These are phyloP conservation scores for Tethea ocularis DNA, from an alignment of 2,888 invertebrate species.

Conservation along the genomic window DNA sequence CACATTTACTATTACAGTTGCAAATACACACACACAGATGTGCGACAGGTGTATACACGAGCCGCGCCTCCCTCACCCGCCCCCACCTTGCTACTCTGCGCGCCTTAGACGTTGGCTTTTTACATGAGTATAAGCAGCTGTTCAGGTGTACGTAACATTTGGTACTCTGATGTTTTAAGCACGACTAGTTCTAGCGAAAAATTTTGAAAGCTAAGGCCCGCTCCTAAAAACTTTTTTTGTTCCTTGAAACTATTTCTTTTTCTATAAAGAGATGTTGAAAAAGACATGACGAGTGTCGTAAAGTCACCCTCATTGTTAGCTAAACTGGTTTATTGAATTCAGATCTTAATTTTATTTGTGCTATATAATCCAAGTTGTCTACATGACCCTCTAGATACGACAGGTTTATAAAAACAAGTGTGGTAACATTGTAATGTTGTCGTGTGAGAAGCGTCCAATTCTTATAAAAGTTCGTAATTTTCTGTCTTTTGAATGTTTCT, in stretches of 20 bases:
- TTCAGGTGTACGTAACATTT: slow-evolving; percentile 59
- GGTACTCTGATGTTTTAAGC: slow-evolving; percentile 23
- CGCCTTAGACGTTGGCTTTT: slow-evolving; percentile 83
- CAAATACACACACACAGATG: slow-evolving; percentile 46
- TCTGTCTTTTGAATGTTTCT: slow-evolving; percentile 38
- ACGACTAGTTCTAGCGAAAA: not conserved
- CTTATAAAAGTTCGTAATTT: slow-evolving; percentile 30
- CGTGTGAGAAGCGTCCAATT: slow-evolving; percentile 52
- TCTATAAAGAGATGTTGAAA: not conserved
- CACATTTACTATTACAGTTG: slow-evolving; percentile 50
- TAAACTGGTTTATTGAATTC: slow-evolving; percentile 40
- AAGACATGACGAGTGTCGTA: not conserved
- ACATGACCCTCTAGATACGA: slow-evolving; percentile 40
- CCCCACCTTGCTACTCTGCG: slow-evolving; percentile 42
- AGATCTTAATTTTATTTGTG: slow-evolving; percentile 39
- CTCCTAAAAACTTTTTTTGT: not conserved
- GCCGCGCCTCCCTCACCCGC: slow-evolving; percentile 45
- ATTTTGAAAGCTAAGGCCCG: not conserved
- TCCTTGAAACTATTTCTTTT: not conserved
- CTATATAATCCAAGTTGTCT: slow-evolving; percentile 40
- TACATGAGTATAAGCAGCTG: slow-evolving; percentile 77
- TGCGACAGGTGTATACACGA: slow-evolving; percentile 60
- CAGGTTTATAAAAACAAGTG: slow-evolving; percentile 56
- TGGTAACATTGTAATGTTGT: slow-evolving; percentile 25
- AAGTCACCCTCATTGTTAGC: slow-evolving; percentile 15